These are phyloP conservation scores for Tangara arthus DNA, from an alignment of 2,797 vertebrate genomes.

Conservation along the genomic window DNA sequence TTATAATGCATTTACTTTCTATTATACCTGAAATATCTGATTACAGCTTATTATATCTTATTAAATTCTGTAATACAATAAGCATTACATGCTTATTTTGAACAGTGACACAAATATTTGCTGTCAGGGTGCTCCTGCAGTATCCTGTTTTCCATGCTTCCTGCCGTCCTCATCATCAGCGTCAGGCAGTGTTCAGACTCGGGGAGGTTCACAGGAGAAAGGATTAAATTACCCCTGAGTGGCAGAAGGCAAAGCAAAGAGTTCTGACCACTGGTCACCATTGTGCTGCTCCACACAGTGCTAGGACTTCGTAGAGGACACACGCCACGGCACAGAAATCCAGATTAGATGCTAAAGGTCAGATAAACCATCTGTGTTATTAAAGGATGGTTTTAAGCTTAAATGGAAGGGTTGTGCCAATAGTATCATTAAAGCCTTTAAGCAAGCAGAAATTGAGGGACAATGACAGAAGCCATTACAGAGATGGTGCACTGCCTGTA, in stretches of 20 bases:
- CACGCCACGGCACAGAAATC: background rate
- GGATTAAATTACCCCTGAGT: background rate
- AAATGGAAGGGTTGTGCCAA: background rate
- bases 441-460: background rate
- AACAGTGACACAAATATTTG: slow-evolving; percentile 7
- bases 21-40: slow-evolving; percentile 30
- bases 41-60: slow-evolving; percentile 7
- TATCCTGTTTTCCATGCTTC: background rate
- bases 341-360: slow-evolving; percentile 2
- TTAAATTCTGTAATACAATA: slow-evolving; percentile 28
- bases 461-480: background rate
- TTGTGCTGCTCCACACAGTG: background rate
- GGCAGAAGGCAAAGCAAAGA: background rate
- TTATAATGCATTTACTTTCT: slow-evolving; percentile 27
- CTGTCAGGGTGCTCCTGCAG: background rate
- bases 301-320: background rate
- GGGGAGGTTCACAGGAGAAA: background rate
- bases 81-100: slow-evolving; percentile 20
- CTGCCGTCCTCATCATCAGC: background rate
- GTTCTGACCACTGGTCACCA: background rate
- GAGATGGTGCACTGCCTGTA: background rate
- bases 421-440: background rate
- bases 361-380: background rate
- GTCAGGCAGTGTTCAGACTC: background rate
- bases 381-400: background rate